Base-by-base conservation (phyloP, 2,797 vertebrate species). In the Rhyacichthys aspro region DNA sequence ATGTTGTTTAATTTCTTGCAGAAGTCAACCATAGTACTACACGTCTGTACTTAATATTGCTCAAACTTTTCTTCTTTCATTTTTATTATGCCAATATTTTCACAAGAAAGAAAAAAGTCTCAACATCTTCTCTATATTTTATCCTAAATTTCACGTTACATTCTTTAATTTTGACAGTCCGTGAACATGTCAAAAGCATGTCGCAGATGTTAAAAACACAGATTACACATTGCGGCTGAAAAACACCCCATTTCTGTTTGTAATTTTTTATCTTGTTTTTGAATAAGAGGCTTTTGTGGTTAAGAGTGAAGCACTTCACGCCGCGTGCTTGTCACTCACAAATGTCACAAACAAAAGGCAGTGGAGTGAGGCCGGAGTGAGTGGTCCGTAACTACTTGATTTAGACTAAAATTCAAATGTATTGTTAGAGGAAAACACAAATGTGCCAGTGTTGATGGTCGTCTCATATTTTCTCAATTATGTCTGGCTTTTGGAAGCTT, bases 211-310 rank as follows among this genome's bases (percentile, higher is more conserved):
- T 15, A 2, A 28, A 16, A 74, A 71, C 70, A 37, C 64, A 74
- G 67, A 81, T 83, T 75, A 73, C 38, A 7, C 34, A 52, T 65
- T 56, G 59, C 48, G 8, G 2, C 46, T 59, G 66, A 39, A 72
- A 83, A 39, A 72, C 82, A 80, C 65, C 71, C 65, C 59, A 67
- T 77, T 78, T 72, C 50, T 76, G 65, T 63, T 56, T 12, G 46
- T 74, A 63, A 82, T 83, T 78, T n/a, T 74, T 72, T 36, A 66
- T 76, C 58, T 76, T 72, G 74, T 73, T 67, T 79, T 70, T 74
- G 57, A 81, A 76, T 56, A 62, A 63, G 54, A 17, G 55, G 68
- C 73, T 73, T 75, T 78, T 68, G 63, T 49, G 8, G 1, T 53
- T 55, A 55, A 71, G 58, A 71, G 70, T 50, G 57, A 79, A 64